Conservation (phyloP, 2,888 invertebrate species). For the Hypsopygia costalis region DNA sequence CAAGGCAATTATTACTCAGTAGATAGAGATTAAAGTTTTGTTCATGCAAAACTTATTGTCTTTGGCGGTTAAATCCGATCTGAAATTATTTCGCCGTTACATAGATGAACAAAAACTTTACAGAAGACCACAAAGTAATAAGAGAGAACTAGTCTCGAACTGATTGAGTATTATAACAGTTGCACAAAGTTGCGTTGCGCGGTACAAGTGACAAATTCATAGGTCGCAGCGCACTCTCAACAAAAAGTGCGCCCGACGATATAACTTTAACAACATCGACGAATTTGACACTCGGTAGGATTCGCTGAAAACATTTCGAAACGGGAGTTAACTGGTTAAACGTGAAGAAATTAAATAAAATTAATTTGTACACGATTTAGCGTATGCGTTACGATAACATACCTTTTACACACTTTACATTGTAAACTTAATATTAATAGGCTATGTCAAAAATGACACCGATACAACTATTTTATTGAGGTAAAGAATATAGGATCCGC, state of each 20-base stretch:
- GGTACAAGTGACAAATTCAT: slow-evolving; percentile 42
- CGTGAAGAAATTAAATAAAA: slow-evolving; percentile 55
- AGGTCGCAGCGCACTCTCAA: slow-evolving; percentile 33
- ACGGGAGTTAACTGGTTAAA: slow-evolving; percentile 28
- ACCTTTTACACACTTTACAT: slow-evolving; percentile 63
- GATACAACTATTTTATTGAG: slow-evolving; percentile 73
- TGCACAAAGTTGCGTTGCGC: slow-evolving; percentile 22
- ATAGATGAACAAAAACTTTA: slow-evolving; percentile 3
- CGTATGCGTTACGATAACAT: slow-evolving; percentile 46
- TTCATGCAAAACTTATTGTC: background rate
- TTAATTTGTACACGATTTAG: slow-evolving; percentile 70
- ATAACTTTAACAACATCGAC: slow-evolving; percentile 36
- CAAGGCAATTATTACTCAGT: slow-evolving; percentile 1
- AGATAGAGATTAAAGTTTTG: background rate
- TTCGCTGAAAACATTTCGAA: slow-evolving; percentile 15
- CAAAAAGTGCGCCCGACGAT: slow-evolving; percentile 42
- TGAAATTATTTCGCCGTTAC: background rate
- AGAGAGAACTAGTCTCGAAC: slow-evolving; percentile 10
- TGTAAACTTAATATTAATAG: slow-evolving; percentile 76
- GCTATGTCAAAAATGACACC: slow-evolving; percentile 75
- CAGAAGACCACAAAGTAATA: slow-evolving; percentile 1
- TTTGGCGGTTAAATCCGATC: slow-evolving; percentile 3
- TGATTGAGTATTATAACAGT: slow-evolving; percentile 36
- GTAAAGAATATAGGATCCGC: slow-evolving; percentile 76
- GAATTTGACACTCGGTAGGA: slow-evolving; percentile 32